A percentile compares a stretch with the other conserved stretches of the same genome.
These are phyloP conservation scores for Aphelenchoides avenae DNA, from an alignment of 1,140 invertebrate species.

Conservation along the genomic window DNA sequence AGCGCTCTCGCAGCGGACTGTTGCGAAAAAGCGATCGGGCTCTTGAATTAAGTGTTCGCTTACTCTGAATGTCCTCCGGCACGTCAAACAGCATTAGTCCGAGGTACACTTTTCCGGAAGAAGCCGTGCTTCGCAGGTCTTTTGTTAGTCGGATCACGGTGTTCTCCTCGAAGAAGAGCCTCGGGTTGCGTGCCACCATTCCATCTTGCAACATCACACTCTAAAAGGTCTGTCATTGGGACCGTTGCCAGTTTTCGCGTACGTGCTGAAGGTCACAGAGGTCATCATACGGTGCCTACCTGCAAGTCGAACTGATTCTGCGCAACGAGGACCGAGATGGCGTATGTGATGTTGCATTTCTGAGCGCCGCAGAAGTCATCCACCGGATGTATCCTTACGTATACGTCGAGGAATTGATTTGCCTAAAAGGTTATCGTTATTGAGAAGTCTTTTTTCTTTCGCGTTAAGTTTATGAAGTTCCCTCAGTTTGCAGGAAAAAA, in stretches of 20 bases:
- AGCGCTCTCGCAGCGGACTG: not conserved
- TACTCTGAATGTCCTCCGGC: conserved; percentile 47
- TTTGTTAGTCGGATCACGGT: conserved; percentile 31
- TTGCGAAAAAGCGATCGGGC: not conserved
- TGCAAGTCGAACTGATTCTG: conserved; percentile 43
- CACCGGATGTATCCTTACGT: conserved; percentile 20
- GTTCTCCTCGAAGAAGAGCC: conserved; percentile 34
- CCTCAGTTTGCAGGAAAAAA: no score
- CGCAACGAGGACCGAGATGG: conserved; percentile 31
- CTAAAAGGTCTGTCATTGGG: conserved; percentile 7
- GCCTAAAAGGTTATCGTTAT: no score
- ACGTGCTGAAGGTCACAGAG: not conserved
- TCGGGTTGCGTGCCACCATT: conserved; percentile 23
- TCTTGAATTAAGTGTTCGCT: not conserved
- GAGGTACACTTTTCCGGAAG: conserved; percentile 41
- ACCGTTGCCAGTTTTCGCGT: not conserved
- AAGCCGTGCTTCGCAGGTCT: conserved; percentile 11
- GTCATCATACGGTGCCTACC: conserved; percentile 6
- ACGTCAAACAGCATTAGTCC: conserved; percentile 39
- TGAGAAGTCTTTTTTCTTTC: no score
- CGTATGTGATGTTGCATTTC: conserved; percentile 36
- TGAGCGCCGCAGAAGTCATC: conserved; percentile 40
- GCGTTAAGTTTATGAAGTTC: no score
- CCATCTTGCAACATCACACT: conserved; percentile 43
- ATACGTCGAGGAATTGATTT: conserved; percentile 32